These are phyloP conservation scores for Ametastegia equiseti DNA, from an alignment of 2,888 invertebrate species.

Conservation along the genomic window DNA sequence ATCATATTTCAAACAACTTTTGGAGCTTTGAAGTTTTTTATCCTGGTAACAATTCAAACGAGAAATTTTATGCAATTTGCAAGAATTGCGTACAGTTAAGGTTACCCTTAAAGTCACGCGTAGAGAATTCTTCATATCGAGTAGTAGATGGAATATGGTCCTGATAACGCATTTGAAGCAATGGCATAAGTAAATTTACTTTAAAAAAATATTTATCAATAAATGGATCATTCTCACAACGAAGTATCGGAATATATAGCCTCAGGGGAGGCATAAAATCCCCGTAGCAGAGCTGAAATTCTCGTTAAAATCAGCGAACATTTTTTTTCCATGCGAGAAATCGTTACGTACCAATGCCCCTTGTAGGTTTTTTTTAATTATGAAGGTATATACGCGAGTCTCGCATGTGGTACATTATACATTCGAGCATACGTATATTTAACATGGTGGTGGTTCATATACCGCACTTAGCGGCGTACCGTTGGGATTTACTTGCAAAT, in stretches of 20 bases:
- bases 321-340: neutral
- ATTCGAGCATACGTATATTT: neutral
- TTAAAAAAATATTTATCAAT: neutral
- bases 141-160: neutral
- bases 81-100: too few relatives aligned
- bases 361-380: neutral
- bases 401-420: neutral
- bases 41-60: too few relatives aligned
- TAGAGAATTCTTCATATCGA: neutral
- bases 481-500: slow-evolving; percentile 3
- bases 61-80: too few relatives aligned
- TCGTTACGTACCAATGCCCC: neutral
- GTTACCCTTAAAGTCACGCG: too few relatives aligned
- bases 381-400: neutral
- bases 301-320: neutral
- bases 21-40: too few relatives aligned
- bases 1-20: too few relatives aligned
- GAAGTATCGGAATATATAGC: neutral
- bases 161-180: neutral
- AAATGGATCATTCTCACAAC: neutral
- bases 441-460: neutral
- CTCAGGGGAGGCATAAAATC: slow-evolving; percentile 8
- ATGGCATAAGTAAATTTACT: neutral
- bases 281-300: neutral
- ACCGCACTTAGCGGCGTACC: neutral